Percentiles rank a stretch among this genome's conserved stretches.
Conservation (phyloP, 2,888 invertebrate genomes). For the Lithosia quadra region DNA sequence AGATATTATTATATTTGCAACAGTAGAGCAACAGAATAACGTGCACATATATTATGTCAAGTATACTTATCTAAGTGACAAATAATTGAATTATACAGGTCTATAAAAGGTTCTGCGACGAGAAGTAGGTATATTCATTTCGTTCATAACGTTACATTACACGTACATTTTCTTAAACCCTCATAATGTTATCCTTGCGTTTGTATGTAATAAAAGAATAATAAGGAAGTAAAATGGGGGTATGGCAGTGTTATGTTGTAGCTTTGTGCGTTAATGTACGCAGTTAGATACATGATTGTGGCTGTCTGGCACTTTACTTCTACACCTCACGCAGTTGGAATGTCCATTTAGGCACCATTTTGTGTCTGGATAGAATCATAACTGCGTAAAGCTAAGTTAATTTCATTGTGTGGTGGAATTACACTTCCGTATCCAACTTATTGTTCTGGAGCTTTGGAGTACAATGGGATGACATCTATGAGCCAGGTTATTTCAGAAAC, state of each 20-base stretch:
- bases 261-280: conserved; percentile 54
- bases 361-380: conserved; percentile 35
- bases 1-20: neutral
- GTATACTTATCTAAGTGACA: conserved; percentile 43
- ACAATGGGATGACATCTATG: neutral
- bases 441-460: neutral
- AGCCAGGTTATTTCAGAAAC: neutral
- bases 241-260: conserved; percentile 43
- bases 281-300: conserved; percentile 49
- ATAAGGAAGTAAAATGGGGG: conserved; percentile 54
- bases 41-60: conserved; percentile 22
- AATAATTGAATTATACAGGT: conserved; percentile 50
- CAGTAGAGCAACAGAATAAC: conserved; percentile 3
- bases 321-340: conserved; percentile 28
- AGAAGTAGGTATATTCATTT: conserved; percentile 34
- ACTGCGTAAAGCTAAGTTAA: conserved; percentile 16
- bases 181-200: conserved; percentile 53
- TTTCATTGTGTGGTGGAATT: neutral
- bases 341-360: conserved; percentile 33
- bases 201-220: conserved; percentile 63
- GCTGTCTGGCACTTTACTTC: conserved; percentile 40
- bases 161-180: conserved; percentile 50
- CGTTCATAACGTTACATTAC: conserved; percentile 47
- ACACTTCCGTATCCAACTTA: neutral
- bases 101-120: conserved; percentile 35